These are phyloP conservation scores for Sakesphorus luctuosus DNA, from an alignment of 2,113 vertebrate species.

Conservation along the genomic window DNA sequence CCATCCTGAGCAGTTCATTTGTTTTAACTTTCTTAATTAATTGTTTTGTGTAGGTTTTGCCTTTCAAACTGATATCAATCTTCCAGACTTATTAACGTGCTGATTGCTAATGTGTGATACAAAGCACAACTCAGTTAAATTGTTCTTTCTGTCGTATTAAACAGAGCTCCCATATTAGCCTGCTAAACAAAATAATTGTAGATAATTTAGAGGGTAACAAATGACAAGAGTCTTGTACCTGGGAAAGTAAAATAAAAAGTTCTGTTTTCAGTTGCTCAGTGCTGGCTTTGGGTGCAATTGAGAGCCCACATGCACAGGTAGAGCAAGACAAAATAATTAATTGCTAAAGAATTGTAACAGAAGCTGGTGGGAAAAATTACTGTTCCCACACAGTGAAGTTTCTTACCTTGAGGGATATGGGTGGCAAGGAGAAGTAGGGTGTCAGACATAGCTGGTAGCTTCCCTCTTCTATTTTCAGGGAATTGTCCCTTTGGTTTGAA, in stretches of 20 bases:
- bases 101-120: slow-evolving; percentile 70
- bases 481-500: neutral
- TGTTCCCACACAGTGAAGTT: neutral
- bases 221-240: slow-evolving; percentile 1
- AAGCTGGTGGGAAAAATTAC: neutral
- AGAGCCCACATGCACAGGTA: neutral
- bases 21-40: slow-evolving; percentile 84
- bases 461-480: neutral
- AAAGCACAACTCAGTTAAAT: slow-evolving; percentile 50
- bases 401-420: neutral
- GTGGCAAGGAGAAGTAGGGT: neutral
- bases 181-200: slow-evolving; percentile 62
- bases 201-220: slow-evolving; percentile 64
- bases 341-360: neutral
- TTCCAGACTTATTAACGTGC: slow-evolving; percentile 75
- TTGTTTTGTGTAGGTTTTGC: slow-evolving; percentile 82
- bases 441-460: neutral
- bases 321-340: slow-evolving; percentile 20
- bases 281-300: neutral
- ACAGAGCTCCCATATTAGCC: slow-evolving; percentile 40
- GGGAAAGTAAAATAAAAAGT: slow-evolving; percentile 1
- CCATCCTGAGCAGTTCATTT: slow-evolving; percentile 76
- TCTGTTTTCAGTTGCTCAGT: neutral
- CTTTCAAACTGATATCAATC: slow-evolving; percentile 79
- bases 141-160: slow-evolving; percentile 68